Evolutionary conservation across 2,888 invertebrate species (phyloP), one percentile per base, ranked within the genome.

Genomic region (Drosophila phalerata): DNA sequence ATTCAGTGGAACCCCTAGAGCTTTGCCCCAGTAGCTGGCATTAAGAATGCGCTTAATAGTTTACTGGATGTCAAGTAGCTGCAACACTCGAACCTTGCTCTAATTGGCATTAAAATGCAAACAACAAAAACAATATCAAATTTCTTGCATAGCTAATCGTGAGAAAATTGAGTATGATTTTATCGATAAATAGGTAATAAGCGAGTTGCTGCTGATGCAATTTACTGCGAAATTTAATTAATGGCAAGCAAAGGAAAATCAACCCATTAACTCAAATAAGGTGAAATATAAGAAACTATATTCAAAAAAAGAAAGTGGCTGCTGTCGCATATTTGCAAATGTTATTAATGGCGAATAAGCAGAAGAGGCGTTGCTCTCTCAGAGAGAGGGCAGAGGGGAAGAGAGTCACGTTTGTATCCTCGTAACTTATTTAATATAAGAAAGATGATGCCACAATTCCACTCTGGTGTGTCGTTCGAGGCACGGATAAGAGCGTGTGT

Each of bases 291-390:
- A 48, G 38, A 61, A 65, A 68, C 51, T 57, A 10, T 22, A 47
- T 56, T 37, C 48, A n/a, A 28, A 53, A 52, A 61, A n/a, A 28
- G 47, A 52, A 61, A 65, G 66, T 77, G 69, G 45, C 13, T 56
- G 10, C 15, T 56, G 38, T 51, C 47, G 65, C 63, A 37, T 47
- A 61, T 75, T 65, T 28, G 70, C 62, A 70, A 85, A 49, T 79
- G 62, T 63, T 63, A 70, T 81, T 81, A 77, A 72, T 70, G 49
- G 69, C 55, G 63, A 69, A 70, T 76, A 65, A 66, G 47, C 45
- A 22, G 15, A 43, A 45, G n/a, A 38, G 32, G 8, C n/a, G 32
- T 45, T 48, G 52, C 45, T 28, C 28, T 6, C 8, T 6, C 28
- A 32, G 17, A 8, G 9, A n/a, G 8, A 11, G 17, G 2, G 58